Evolutionary conservation across 2,888 invertebrate genomes (phyloP).

Genomic region (Drosophila peninsularis): DNA sequence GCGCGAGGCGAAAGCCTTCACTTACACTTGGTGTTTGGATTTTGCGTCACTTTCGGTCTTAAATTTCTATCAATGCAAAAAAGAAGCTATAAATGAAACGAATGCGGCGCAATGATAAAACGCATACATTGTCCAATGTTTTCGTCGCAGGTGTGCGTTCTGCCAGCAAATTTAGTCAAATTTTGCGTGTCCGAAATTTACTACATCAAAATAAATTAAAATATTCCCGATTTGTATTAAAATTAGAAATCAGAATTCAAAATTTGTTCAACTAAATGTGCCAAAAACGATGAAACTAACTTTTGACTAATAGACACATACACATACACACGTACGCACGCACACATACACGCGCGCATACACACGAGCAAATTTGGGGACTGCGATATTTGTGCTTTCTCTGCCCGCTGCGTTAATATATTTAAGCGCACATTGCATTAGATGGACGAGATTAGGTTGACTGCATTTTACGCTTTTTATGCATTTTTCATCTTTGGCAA

Average conservation of each 20-base stretch:
- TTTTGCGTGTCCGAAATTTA: not conserved
- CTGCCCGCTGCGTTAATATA: conserved; percentile 30
- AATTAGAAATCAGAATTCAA: not conserved
- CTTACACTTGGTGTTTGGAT: conserved; percentile 40
- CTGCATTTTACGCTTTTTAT: conserved; percentile 29
- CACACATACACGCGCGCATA: conserved; percentile 33
- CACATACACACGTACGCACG: conserved; percentile 37
- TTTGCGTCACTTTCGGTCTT: conserved; percentile 40
- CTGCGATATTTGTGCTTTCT: conserved; percentile 48
- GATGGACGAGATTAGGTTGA: conserved; percentile 14
- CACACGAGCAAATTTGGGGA: conserved; percentile 31
- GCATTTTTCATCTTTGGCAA: conserved; percentile 17
- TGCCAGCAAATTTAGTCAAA: conserved; percentile 8
- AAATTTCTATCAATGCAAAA: conserved; percentile 42
- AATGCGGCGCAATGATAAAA: conserved; percentile 39
- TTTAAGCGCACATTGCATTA: conserved; percentile 31
- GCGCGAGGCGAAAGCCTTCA: conserved; percentile 51
- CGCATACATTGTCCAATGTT: conserved; percentile 40
- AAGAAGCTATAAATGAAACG: conserved; percentile 48
- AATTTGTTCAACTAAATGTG: conserved; percentile 32
- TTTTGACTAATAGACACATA: conserved; percentile 65
- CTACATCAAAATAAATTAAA: conserved; percentile 10
- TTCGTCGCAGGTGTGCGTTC: conserved; percentile 4
- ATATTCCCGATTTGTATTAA: not conserved
- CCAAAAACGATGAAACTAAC: conserved; percentile 46